These are phyloP conservation scores for Cydia amplana DNA, from an alignment of 1,140 invertebrate species.

Conservation along the genomic window DNA sequence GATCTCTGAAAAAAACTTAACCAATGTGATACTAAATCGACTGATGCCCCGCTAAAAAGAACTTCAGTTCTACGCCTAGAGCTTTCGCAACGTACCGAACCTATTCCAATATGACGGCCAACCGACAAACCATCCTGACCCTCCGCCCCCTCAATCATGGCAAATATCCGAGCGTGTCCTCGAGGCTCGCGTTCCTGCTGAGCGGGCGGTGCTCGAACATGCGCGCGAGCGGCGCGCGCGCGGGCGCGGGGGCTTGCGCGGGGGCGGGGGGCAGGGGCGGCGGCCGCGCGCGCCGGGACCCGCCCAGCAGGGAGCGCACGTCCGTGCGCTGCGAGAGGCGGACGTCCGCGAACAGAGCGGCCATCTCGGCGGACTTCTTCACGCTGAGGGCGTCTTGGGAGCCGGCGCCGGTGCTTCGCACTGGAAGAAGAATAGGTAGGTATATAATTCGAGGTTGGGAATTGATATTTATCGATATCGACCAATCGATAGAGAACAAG, in stretches of 20 bases:
- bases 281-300: slow-evolving; percentile 38
- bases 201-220: slow-evolving; percentile 65
- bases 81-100: background rate
- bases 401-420: slow-evolving; percentile 81
- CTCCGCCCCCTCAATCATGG: slow-evolving; percentile 48
- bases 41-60: no score
- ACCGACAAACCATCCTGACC: background rate
- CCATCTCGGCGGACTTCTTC: slow-evolving; percentile 93
- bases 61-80: no score
- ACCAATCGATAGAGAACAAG: background rate
- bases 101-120: slow-evolving; percentile 13
- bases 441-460: background rate
- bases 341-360: slow-evolving; percentile 89
- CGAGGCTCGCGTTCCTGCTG: slow-evolving; percentile 66
- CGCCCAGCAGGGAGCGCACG: slow-evolving; percentile 64
- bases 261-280: slow-evolving; percentile 35
- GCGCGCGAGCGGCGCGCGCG: slow-evolving; percentile 47
- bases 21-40: no score
- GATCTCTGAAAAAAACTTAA: no score
- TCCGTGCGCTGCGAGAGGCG: slow-evolving; percentile 80
- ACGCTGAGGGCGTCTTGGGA: slow-evolving; percentile 89
- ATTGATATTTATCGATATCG: background rate
- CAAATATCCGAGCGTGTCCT: slow-evolving; percentile 74
- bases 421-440: slow-evolving; percentile 55
- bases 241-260: slow-evolving; percentile 34